phyloP scores from a whole-genome alignment of 2,888 invertebrate species.

The Erebia epiphron region DNA sequence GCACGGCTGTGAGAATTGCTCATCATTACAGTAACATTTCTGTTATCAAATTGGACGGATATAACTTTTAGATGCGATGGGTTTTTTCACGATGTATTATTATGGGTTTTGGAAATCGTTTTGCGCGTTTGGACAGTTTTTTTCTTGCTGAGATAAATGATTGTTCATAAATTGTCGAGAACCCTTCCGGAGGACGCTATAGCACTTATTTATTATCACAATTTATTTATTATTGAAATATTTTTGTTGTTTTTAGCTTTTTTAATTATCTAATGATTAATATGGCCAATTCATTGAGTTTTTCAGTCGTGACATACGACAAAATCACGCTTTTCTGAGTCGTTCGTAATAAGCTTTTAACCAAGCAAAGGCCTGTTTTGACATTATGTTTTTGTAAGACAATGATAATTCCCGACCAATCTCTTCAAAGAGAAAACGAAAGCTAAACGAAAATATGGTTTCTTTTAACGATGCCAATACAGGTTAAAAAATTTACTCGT shows the following conservation, averaged over 20 bases:
- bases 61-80: conserved; percentile 38
- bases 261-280: no score
- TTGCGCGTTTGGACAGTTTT: conserved; percentile 23
- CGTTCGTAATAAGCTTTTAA: neutral
- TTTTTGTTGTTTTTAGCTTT: neutral
- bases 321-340: no score
- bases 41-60: conserved; percentile 39
- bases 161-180: conserved; percentile 13
- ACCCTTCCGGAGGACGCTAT: conserved; percentile 9
- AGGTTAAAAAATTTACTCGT: no score
- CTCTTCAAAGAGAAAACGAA: neutral
- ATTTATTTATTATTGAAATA: neutral
- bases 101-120: conserved; percentile 23
- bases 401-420: conserved; percentile 1
- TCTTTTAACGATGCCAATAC: no score
- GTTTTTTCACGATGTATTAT: conserved; percentile 36
- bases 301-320: no score
- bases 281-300: no score
- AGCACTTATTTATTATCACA: neutral
- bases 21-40: conserved; percentile 37
- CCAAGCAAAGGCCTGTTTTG: neutral
- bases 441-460: neutral
- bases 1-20: conserved; percentile 37
- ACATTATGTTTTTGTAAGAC: neutral
- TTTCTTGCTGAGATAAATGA: conserved; percentile 19